phyloP scores from a whole-genome alignment of 2,888 invertebrate species.

The Subacronicta megacephala region DNA sequence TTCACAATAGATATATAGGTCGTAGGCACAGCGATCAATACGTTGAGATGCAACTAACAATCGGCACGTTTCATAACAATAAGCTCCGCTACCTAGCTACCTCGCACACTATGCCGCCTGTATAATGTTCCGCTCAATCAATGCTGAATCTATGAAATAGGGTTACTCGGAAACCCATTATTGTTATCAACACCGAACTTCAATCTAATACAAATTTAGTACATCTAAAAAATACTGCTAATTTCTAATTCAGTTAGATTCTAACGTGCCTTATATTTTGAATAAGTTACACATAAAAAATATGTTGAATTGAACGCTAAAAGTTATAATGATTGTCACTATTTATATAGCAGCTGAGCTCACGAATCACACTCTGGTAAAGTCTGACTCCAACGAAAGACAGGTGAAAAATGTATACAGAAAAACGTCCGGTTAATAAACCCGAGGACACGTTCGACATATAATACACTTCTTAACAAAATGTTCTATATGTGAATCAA shows the following conservation, averaged over 20 bases:
- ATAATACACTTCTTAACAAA: constrained; percentile 34
- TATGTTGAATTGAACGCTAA: too few relatives aligned
- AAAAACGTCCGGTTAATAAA: too few relatives aligned
- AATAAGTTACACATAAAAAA: too few relatives aligned
- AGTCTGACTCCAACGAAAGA: too few relatives aligned
- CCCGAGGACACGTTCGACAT: constrained; percentile 50
- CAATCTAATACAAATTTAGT: background rate
- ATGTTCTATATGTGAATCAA: constrained; percentile 57
- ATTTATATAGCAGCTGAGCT: too few relatives aligned
- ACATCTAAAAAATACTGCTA: too few relatives aligned
- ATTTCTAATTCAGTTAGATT: too few relatives aligned
- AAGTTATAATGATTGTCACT: too few relatives aligned
- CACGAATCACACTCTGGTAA: too few relatives aligned
- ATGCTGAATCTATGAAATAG: constrained; percentile 7
- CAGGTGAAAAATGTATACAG: too few relatives aligned
- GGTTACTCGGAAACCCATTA: constrained; percentile 11
- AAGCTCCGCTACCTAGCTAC: constrained; percentile 13
- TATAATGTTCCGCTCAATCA: constrained; percentile 21
- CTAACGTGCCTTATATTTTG: too few relatives aligned
- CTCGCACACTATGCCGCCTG: constrained; percentile 20
- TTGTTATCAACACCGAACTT: background rate
- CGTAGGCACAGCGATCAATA: constrained; percentile 32
- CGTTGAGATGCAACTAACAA: constrained; percentile 35
- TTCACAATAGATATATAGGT: constrained; percentile 10
- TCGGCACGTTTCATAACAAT: constrained; percentile 33